A percentile compares a stretch with the other conserved stretches of the same genome.
These are phyloP conservation scores for Cynodonichthys magdalenae DNA, from an alignment of 2,797 vertebrate genomes.

Conservation along the genomic window DNA sequence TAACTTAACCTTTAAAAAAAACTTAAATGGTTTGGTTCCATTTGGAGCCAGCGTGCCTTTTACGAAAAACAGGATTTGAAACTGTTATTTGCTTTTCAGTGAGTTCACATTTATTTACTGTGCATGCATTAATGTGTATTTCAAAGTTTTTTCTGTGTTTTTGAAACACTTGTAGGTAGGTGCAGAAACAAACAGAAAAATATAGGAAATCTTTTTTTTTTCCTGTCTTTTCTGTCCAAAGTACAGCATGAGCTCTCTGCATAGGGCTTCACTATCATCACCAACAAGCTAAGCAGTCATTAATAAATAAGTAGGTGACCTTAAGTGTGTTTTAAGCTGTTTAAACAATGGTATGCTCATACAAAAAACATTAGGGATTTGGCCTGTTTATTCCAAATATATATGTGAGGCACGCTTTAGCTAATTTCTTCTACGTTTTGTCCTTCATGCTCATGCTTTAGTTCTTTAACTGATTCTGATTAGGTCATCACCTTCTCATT, in stretches of 20 bases:
- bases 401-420: constrained; percentile 34
- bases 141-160: background rate
- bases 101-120: constrained; percentile 7
- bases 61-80: background rate
- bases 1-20: no score
- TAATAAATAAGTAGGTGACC: constrained; percentile 52
- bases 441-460: constrained; percentile 36
- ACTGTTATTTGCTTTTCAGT: constrained; percentile 19
- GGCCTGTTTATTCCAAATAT: constrained; percentile 39
- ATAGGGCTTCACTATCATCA: constrained; percentile 34
- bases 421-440: constrained; percentile 32
- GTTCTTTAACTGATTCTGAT: constrained; percentile 29
- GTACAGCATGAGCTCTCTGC: constrained; percentile 12
- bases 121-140: background rate
- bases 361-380: constrained; percentile 26
- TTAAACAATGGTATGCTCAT: constrained; percentile 34
- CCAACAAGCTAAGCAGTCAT: constrained; percentile 42
- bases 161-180: background rate
- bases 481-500: constrained; percentile 18
- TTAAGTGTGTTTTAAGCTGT: constrained; percentile 58
- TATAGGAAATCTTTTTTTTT: background rate
- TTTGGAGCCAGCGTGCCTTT: background rate
- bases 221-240: constrained; percentile 20
- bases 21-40: background rate
- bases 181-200: background rate